Percentiles rank a stretch among this genome's conserved stretches.
Conservation (phyloP, 2,113 vertebrate genomes). For the Regulus satrapa region DNA sequence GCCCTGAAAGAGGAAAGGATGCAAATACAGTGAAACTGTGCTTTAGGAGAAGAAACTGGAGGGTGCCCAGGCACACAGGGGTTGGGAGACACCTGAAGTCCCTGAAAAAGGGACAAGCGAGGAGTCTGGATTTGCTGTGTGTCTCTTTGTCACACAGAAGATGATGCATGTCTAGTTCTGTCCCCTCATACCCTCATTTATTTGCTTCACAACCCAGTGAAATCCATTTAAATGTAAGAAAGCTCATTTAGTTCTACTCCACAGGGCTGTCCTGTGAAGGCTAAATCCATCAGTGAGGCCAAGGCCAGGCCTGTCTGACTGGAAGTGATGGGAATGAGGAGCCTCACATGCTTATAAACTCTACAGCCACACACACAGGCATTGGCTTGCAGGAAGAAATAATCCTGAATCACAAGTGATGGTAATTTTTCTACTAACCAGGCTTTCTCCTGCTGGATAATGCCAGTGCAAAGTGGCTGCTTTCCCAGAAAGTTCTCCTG, state of each 20-base stretch:
- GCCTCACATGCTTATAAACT: background rate
- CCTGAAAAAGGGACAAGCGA: background rate
- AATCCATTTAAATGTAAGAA: background rate
- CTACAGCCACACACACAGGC: background rate
- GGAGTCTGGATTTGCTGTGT: background rate
- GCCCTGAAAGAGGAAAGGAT: background rate
- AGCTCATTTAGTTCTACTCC: background rate
- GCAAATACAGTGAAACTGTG: background rate
- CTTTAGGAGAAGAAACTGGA: background rate
- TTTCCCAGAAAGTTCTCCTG: background rate
- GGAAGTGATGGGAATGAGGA: background rate
- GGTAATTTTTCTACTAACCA: background rate
- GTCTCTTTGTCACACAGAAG: background rate
- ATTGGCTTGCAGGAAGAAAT: background rate
- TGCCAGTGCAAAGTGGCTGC: background rate
- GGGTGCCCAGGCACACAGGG: background rate
- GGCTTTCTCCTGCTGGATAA: background rate
- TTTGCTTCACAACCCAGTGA: background rate
- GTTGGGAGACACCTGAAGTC: background rate
- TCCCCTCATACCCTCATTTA: fast-evolving
- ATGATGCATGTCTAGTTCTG: background rate
- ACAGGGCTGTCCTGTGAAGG: background rate
- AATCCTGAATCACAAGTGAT: background rate
- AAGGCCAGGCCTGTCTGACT: background rate
- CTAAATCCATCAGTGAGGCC: background rate